phyloP scores from a whole-genome alignment of 2,888 invertebrate genomes.

The Hydroisotoma schaefferi region DNA sequence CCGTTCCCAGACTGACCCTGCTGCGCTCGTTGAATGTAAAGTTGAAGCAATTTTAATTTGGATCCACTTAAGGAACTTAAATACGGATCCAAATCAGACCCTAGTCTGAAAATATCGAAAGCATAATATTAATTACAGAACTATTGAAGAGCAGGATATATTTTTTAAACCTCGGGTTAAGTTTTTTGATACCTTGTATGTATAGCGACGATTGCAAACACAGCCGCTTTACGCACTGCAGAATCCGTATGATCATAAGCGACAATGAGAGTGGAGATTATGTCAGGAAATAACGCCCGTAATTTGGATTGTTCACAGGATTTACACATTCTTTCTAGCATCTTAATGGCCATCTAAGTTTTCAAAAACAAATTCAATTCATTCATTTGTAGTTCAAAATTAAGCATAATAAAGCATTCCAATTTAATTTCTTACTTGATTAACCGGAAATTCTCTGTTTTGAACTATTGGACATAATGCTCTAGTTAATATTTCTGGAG shows the following conservation, averaged over 20 bases:
- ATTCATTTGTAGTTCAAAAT: neutral
- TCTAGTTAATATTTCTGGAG: slow-evolving; percentile 72
- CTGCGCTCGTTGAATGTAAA: slow-evolving; percentile 68
- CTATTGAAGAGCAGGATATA: neutral
- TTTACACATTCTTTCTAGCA: slow-evolving; percentile 47
- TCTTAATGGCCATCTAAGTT: slow-evolving; percentile 50
- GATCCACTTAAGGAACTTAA: slow-evolving; percentile 77
- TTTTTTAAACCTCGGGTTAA: neutral
- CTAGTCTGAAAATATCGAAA: slow-evolving; percentile 36
- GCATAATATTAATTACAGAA: neutral
- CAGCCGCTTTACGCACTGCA: slow-evolving; percentile 89
- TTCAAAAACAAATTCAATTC: slow-evolving; percentile 7
- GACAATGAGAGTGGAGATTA: slow-evolving; percentile 54
- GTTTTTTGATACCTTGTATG: slow-evolving; percentile 64
- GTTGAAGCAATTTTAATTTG: slow-evolving; percentile 79
- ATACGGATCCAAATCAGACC: slow-evolving; percentile 60
- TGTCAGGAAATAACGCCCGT: slow-evolving; percentile 43
- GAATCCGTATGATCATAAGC: slow-evolving; percentile 89
- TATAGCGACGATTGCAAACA: slow-evolving; percentile 95
- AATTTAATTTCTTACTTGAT: slow-evolving; percentile 59
- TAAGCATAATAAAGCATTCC: neutral
- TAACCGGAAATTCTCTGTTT: slow-evolving; percentile 79
- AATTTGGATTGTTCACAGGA: slow-evolving; percentile 44
- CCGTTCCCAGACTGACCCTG: slow-evolving; percentile 35
- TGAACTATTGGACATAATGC: slow-evolving; percentile 79